These are phyloP conservation scores for Acrobasis consociella DNA, from an alignment of 2,888 invertebrate species.

Conservation along the genomic window DNA sequence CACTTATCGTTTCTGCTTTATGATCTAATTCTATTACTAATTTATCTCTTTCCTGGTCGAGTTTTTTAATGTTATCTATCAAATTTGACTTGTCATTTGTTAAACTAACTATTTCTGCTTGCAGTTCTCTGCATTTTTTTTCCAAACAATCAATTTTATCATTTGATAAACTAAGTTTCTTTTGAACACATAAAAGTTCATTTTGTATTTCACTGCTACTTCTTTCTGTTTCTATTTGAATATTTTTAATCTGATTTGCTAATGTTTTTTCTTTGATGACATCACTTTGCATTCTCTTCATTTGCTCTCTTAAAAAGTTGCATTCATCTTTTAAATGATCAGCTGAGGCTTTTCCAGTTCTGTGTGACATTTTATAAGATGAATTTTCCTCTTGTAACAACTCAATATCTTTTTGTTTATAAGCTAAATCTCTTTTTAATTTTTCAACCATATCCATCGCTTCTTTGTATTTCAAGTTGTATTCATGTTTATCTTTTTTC, in stretches of 20 bases:
- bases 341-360: constrained; percentile 70
- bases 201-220: constrained; percentile 86
- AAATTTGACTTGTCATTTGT: constrained; percentile 85
- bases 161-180: constrained; percentile 84
- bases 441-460: constrained; percentile 63
- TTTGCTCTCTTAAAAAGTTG: constrained; percentile 69
- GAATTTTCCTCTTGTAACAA: constrained; percentile 72
- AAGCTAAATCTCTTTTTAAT: constrained; percentile 66
- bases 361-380: constrained; percentile 71
- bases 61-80: constrained; percentile 83
- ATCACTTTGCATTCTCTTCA: constrained; percentile 73
- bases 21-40: constrained; percentile 86
- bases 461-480: constrained; percentile 65
- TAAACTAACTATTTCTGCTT: constrained; percentile 83
- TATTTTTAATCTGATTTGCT: constrained; percentile 82
- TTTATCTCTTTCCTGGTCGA: constrained; percentile 89
- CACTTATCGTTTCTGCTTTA: constrained; percentile 86
- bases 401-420: constrained; percentile 70
- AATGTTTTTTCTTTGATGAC: constrained; percentile 75
- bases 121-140: constrained; percentile 81
- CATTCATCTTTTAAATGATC: constrained; percentile 73
- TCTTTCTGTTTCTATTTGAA: constrained; percentile 90
- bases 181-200: constrained; percentile 85
- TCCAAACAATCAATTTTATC: constrained; percentile 82
- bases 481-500: constrained; percentile 71